Conservation (phyloP, 2,113 vertebrate species). For the Equus przewalskii region DNA sequence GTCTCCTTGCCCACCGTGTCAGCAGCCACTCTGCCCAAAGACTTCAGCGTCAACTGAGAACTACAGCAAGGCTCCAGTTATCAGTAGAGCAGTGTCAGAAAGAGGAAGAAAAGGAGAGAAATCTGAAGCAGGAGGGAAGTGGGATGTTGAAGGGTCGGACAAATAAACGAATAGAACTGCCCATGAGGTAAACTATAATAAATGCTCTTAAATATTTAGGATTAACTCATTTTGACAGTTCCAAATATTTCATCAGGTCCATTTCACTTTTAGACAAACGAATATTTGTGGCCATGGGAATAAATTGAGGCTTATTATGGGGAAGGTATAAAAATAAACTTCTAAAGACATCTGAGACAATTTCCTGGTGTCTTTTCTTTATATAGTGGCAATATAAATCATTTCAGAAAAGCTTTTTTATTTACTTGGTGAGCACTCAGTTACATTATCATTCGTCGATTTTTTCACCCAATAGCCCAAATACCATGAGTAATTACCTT, state of each 20-base stretch:
- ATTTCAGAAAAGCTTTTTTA: constrained; percentile 63
- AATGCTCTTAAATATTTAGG: constrained; percentile 54
- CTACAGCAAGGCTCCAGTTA: not conserved
- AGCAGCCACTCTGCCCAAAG: not conserved
- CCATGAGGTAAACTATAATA: constrained; percentile 58
- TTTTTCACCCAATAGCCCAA: constrained; percentile 45
- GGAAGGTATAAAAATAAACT: constrained; percentile 64
- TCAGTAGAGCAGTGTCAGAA: not conserved
- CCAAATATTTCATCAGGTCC: constrained; percentile 53
- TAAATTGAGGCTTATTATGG: constrained; percentile 57
- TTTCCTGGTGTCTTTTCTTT: constrained; percentile 43
- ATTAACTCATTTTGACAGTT: constrained; percentile 59
- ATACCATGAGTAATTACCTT: constrained; percentile 61
- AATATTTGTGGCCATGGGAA: constrained; percentile 45
- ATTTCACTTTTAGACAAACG: constrained; percentile 56
- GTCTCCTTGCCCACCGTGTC: not conserved
- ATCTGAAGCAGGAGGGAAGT: constrained; percentile 29
- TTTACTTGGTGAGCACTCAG: constrained; percentile 57
- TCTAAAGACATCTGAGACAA: constrained; percentile 24
- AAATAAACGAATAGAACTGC: constrained; percentile 1
- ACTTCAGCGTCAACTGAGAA: constrained; percentile 42
- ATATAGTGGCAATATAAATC: constrained; percentile 47
- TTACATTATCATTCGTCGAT: constrained; percentile 63
- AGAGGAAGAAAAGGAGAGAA: constrained; percentile 51
- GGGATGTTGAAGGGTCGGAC: not conserved